Percentiles rank a stretch among this genome's conserved stretches.
phyloP scores from a whole-genome alignment of 2,888 invertebrate species.

The Drosophila flavopinicola region DNA sequence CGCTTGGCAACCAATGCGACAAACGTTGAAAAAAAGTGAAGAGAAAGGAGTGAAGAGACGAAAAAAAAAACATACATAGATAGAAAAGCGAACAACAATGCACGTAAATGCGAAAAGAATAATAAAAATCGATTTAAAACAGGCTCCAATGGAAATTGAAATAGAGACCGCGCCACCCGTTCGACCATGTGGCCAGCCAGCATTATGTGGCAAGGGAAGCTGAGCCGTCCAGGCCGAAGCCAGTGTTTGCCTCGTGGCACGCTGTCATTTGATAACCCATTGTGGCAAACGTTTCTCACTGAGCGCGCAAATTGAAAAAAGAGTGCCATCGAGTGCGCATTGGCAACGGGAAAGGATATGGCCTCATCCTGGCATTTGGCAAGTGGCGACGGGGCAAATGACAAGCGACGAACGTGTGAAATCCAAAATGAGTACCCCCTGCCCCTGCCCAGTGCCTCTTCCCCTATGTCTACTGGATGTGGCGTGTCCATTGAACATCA shows the following conservation, averaged over 20 bases:
- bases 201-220: conserved; percentile 48
- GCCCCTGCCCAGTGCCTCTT: background rate
- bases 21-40: conserved; percentile 19
- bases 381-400: conserved; percentile 33
- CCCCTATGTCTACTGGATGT: conserved; percentile 6
- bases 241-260: conserved; percentile 63
- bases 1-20: conserved; percentile 39
- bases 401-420: conserved; percentile 65
- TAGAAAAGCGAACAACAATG: conserved; percentile 27
- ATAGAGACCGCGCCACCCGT: conserved; percentile 55
- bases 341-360: conserved; percentile 57
- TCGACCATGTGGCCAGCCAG: conserved; percentile 26
- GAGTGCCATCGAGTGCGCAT: conserved; percentile 45
- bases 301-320: conserved; percentile 73
- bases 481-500: conserved; percentile 53
- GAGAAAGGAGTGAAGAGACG: conserved; percentile 9
- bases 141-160: conserved; percentile 77
- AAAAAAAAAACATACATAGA: conserved; percentile 8
- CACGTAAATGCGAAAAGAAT: conserved; percentile 53
- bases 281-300: conserved; percentile 68
- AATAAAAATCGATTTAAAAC: conserved; percentile 79
- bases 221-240: conserved; percentile 1
- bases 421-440: conserved; percentile 52
- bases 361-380: conserved; percentile 18
- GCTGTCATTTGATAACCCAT: conserved; percentile 80